Percentiles rank a stretch among this genome's conserved stretches.
Evolutionary conservation across 2,113 vertebrate species (phyloP).

Genomic region (Lates calcarifer): DNA sequence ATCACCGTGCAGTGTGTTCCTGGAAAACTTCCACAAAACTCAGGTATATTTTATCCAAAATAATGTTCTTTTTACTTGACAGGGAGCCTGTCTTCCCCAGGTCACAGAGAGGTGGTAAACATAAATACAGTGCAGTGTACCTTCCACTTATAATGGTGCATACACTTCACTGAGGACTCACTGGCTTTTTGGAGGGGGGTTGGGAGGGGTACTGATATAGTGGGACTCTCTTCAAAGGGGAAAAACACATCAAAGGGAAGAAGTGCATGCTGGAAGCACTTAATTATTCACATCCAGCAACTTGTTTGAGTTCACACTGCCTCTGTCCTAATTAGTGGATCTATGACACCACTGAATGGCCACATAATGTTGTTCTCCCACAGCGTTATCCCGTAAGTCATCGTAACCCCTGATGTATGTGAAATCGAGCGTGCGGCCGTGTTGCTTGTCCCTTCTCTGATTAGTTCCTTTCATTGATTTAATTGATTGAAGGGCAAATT

Average conservation of each 20-base stretch:
- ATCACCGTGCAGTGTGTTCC: neutral
- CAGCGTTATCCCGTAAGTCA: slow-evolving; percentile 51
- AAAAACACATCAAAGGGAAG: slow-evolving; percentile 81
- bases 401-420: slow-evolving; percentile 61
- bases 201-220: too few relatives aligned
- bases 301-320: slow-evolving; percentile 80
- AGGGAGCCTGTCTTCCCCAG: slow-evolving; percentile 21
- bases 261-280: slow-evolving; percentile 80
- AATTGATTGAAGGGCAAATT: slow-evolving; percentile 81
- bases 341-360: slow-evolving; percentile 73
- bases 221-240: slow-evolving; percentile 74
- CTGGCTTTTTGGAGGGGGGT: slow-evolving; percentile 63
- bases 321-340: slow-evolving; percentile 80
- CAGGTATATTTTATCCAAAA: slow-evolving; percentile 38
- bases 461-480: slow-evolving; percentile 81
- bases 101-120: slow-evolving; percentile 35
- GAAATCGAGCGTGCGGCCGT: slow-evolving; percentile 73
- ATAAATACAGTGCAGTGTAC: slow-evolving; percentile 33
- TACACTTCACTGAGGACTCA: slow-evolving; percentile 56
- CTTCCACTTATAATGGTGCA: slow-evolving; percentile 12
- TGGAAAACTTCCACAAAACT: slow-evolving; percentile 25
- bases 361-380: slow-evolving; percentile 60
- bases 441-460: slow-evolving; percentile 68
- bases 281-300: slow-evolving; percentile 83
- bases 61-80: slow-evolving; percentile 41